A percentile compares a stretch with the other conserved stretches of the same genome.
Evolutionary conservation across 2,888 invertebrate genomes (phyloP).

Genomic region (Nasonia oneida): DNA sequence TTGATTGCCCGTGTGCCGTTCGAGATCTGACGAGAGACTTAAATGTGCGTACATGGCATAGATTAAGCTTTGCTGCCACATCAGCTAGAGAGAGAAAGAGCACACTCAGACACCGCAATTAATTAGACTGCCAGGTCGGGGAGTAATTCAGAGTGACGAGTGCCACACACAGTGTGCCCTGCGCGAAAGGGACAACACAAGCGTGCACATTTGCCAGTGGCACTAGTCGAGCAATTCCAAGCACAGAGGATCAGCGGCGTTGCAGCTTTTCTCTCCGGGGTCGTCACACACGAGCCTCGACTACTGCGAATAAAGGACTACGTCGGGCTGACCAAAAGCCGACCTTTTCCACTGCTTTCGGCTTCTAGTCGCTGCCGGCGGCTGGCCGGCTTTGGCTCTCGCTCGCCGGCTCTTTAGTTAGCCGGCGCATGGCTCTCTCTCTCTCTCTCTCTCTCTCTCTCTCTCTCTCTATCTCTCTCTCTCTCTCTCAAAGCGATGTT

Average conservation of each 20-base stretch:
- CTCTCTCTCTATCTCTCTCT: no score
- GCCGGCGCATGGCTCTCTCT: background rate
- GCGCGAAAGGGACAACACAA: background rate
- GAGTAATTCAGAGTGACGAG: background rate
- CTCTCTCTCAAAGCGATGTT: conserved; percentile 3
- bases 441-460: background rate
- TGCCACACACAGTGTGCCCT: background rate
- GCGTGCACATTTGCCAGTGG: background rate
- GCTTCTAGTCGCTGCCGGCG: background rate
- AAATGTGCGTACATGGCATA: background rate
- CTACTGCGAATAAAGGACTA: background rate
- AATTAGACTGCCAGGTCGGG: background rate
- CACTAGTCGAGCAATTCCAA: background rate
- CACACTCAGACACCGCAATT: background rate
- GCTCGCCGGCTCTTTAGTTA: background rate
- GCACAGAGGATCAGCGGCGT: background rate
- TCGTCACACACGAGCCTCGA: background rate
- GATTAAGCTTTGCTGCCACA: background rate
- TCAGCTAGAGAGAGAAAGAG: background rate
- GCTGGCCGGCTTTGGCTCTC: background rate
- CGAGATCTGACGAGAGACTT: background rate
- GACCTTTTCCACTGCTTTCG: conserved; percentile 17
- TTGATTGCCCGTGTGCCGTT: no score
- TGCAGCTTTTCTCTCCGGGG: background rate
- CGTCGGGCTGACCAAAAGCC: conserved; percentile 22